These are phyloP conservation scores for Sebastes fasciatus DNA, from an alignment of 2,113 vertebrate species.

Conservation along the genomic window DNA sequence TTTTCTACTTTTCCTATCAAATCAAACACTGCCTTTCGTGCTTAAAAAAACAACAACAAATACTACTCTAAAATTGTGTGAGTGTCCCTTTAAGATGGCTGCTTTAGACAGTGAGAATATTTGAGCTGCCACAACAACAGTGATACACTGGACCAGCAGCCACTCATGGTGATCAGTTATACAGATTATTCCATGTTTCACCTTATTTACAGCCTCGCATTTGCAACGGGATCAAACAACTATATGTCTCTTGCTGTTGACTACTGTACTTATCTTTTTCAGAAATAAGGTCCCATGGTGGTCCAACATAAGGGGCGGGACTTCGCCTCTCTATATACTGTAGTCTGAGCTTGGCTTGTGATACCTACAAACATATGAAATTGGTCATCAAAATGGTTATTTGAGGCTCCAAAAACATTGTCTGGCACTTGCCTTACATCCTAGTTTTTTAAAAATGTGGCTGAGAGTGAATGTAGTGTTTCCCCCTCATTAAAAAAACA, in stretches of 20 bases:
- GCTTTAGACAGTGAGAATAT: not conserved
- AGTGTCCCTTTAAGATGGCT: not conserved
- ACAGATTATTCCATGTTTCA: not conserved
- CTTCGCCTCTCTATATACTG: too few species aligned
- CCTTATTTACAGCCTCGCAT: not conserved
- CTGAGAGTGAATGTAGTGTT: not conserved
- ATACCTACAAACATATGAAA: not conserved
- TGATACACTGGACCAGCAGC: not conserved
- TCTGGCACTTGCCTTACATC: not conserved
- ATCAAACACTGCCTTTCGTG: not conserved
- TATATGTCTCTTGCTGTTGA: too few species aligned
- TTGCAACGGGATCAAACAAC: too few species aligned
- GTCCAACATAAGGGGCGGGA: too few species aligned
- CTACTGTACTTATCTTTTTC: too few species aligned
- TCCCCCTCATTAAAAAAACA: not conserved
- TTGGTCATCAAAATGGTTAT: not conserved
- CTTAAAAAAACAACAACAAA: not conserved
- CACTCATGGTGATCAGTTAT: not conserved
- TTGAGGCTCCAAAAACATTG: not conserved
- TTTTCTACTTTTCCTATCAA: not conserved
- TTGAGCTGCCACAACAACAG: not conserved
- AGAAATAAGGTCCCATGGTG: too few species aligned
- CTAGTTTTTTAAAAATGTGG: not conserved
- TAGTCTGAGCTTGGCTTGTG: not conserved
- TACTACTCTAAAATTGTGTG: not conserved